Conservation (phyloP, 2,113 vertebrate genomes). For the Rattus rattus region DNA sequence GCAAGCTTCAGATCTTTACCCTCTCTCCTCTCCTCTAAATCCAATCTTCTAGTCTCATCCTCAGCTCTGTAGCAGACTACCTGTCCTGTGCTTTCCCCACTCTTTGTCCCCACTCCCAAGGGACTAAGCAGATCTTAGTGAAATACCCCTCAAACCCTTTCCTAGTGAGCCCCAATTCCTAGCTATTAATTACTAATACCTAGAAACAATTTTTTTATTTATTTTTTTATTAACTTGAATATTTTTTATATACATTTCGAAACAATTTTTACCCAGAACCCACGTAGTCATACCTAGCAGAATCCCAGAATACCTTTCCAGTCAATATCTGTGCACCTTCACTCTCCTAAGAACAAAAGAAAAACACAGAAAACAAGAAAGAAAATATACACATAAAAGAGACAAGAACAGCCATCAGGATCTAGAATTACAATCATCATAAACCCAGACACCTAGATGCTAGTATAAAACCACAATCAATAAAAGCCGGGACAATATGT, state of each 20-base stretch:
- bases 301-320: neutral
- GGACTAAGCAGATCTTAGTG: neutral
- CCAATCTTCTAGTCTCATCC: neutral
- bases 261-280: neutral
- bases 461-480: neutral
- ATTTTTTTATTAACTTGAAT: too few relatives aligned
- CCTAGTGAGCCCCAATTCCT: neutral
- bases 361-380: neutral
- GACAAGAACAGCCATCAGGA: neutral
- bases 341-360: neutral
- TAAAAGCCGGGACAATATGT: neutral
- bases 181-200: neutral
- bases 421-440: neutral
- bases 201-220: too few relatives aligned
- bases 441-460: neutral
- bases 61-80: neutral
- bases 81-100: neutral
- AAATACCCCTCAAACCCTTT: neutral
- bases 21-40: neutral
- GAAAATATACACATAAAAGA: neutral
- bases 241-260: too few relatives aligned
- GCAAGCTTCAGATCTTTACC: neutral
- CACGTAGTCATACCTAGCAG: neutral
- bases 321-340: neutral
- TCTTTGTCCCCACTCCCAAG: neutral